Conservation (phyloP, 2,888 invertebrate genomes). For the Drosophila paucipuncta region DNA sequence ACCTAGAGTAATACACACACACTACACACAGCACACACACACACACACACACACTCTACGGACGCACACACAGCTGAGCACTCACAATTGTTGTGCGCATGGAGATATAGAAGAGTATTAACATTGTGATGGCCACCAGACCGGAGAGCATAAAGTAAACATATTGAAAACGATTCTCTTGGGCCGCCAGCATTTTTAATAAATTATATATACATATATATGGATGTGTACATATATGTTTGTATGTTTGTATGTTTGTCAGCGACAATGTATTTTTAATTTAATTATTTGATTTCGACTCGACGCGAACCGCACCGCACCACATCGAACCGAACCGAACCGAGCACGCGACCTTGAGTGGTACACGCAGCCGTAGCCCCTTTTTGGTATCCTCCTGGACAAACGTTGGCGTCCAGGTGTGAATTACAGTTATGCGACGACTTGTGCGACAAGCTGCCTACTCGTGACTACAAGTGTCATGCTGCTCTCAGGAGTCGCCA, state of each 20-base stretch:
- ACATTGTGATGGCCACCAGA: slow-evolving; percentile 79
- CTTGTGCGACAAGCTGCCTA: slow-evolving; percentile 61
- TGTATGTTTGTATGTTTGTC: slow-evolving; percentile 3
- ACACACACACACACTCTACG: neutral
- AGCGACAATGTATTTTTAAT: slow-evolving; percentile 40
- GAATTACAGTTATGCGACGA: slow-evolving; percentile 59
- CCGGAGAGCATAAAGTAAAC: slow-evolving; percentile 83
- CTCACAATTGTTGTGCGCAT: slow-evolving; percentile 81
- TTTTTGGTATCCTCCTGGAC: slow-evolving; percentile 19
- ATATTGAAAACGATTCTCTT: slow-evolving; percentile 81
- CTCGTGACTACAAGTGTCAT: slow-evolving; percentile 66
- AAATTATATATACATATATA: slow-evolving; percentile 7
- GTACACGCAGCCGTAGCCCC: slow-evolving; percentile 52
- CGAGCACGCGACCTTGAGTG: slow-evolving; percentile 47
- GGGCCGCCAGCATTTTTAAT: slow-evolving; percentile 62
- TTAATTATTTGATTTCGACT: slow-evolving; percentile 39
- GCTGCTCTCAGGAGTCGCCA: slow-evolving; percentile 70
- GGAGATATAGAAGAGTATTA: slow-evolving; percentile 81
- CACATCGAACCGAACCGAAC: neutral
- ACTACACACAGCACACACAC: slow-evolving; percentile 13
- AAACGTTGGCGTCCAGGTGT: slow-evolving; percentile 49
- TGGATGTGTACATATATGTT: slow-evolving; percentile 8
- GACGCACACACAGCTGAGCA: slow-evolving; percentile 19
- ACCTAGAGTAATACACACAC: neutral
- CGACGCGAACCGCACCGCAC: neutral